Conservation (phyloP, 2,797 vertebrate genomes). For the Echiichthys vipera region DNA sequence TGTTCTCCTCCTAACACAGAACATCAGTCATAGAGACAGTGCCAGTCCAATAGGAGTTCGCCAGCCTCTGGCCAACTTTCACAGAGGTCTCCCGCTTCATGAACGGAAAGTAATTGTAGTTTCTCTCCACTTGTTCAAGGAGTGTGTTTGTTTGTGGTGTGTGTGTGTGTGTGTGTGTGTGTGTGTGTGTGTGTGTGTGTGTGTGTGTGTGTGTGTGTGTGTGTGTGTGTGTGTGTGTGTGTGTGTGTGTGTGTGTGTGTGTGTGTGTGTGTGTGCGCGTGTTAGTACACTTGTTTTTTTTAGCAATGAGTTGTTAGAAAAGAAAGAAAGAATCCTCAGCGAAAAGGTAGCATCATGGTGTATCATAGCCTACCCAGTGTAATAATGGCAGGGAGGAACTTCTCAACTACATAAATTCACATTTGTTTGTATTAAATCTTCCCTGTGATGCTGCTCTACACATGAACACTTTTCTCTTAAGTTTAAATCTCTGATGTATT, state of each 20-base stretch:
- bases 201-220: background rate
- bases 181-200: constrained; percentile 7
- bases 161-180: constrained; percentile 22
- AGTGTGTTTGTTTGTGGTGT: too few species aligned
- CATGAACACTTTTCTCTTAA: background rate
- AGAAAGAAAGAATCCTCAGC: too few species aligned
- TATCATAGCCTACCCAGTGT: background rate
- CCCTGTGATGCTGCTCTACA: background rate
- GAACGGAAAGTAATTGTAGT: constrained; percentile 57
- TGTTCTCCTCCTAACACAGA: constrained; percentile 56
- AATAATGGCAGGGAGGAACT: background rate
- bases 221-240: background rate
- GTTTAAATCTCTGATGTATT: constrained; percentile 7
- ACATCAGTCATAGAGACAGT: constrained; percentile 68
- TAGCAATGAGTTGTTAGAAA: too few species aligned
- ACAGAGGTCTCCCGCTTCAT: constrained; percentile 48
- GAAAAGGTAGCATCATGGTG: constrained; percentile 23
- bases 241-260: too few species aligned
- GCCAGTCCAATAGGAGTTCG: constrained; percentile 59
- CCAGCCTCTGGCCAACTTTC: constrained; percentile 58
- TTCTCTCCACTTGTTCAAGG: constrained; percentile 9
- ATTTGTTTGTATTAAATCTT: constrained; percentile 17
- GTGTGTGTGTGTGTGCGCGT: too few species aligned
- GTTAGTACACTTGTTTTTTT: too few species aligned
- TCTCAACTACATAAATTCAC: background rate